These are phyloP conservation scores for Charadrius vociferus DNA, from an alignment of 2,113 vertebrate species.

Conservation along the genomic window DNA sequence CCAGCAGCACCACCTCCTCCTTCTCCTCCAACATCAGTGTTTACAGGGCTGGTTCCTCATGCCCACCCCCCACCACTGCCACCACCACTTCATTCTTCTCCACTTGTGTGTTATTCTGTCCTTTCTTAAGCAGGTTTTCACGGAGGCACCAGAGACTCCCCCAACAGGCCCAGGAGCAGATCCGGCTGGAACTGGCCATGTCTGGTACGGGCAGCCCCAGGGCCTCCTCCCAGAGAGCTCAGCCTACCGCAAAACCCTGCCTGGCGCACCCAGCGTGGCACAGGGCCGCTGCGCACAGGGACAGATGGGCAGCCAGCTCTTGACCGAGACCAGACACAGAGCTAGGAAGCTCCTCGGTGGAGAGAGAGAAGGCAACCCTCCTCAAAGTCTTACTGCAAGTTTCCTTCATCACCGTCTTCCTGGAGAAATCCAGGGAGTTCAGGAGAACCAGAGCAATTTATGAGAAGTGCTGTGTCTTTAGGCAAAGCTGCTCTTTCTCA, in stretches of 20 bases:
- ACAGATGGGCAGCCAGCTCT: not conserved
- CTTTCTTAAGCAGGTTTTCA: not conserved
- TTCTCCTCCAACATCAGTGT: rapidly evolving
- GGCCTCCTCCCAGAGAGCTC: not conserved
- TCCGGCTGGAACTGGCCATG: rapidly evolving
- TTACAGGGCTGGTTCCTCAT: not conserved
- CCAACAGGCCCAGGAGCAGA: rapidly evolving
- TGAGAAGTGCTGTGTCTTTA: not conserved
- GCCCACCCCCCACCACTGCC: rapidly evolving
- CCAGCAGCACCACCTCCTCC: not conserved
- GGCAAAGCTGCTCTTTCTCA: not conserved
- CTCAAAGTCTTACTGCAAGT: not conserved
- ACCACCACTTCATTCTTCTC: not conserved
- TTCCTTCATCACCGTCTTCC: not conserved
- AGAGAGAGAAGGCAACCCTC: not conserved
- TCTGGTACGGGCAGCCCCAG: rapidly evolving
- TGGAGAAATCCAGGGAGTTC: rapidly evolving
- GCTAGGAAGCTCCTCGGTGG: not conserved
- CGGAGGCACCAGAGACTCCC: not conserved
- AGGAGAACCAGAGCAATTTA: not conserved
- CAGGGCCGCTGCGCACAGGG: rapidly evolving
- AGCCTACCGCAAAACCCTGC: rapidly evolving
- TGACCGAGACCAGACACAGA: rapidly evolving
- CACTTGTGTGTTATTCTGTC: not conserved
- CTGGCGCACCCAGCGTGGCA: too few relatives aligned